These are phyloP conservation scores for Ichneumon xanthorius DNA, from an alignment of 2,888 invertebrate species.

Conservation along the genomic window DNA sequence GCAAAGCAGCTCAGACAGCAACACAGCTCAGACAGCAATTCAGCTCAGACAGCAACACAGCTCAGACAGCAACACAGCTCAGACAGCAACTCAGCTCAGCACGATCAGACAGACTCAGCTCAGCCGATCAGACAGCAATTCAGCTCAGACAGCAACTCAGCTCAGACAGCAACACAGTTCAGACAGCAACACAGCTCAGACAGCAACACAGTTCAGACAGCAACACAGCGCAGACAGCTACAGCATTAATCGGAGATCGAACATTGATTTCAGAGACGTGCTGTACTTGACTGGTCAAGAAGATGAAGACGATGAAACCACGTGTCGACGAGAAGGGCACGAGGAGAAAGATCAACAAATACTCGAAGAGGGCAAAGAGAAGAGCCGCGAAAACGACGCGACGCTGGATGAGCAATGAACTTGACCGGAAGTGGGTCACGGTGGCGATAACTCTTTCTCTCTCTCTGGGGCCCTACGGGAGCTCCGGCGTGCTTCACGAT, in stretches of 20 bases:
- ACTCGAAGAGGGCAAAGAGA: constrained; percentile 38
- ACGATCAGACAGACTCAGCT: no score
- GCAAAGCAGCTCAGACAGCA: no score
- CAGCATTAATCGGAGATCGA: not conserved
- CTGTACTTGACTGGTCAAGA: not conserved
- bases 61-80: no score
- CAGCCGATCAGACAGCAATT: no score
- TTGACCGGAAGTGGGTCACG: constrained; percentile 83
- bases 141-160: no score
- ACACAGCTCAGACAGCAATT: no score
- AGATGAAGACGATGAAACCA: not conserved
- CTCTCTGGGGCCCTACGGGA: constrained; percentile 21
- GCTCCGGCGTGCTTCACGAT: constrained; percentile 37
- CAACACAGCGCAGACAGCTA: not conserved
- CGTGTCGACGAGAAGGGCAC: constrained; percentile 3
- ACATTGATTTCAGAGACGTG: not conserved
- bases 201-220: not conserved
- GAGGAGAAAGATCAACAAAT: constrained; percentile 16
- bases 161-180: no score
- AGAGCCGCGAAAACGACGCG: constrained; percentile 64
- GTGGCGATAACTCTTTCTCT: constrained; percentile 73
- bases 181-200: not conserved
- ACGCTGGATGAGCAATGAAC: constrained; percentile 82
- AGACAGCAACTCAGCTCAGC: no score
- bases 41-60: no score